Conservation (phyloP, 1,140 invertebrate species). For the Drosophila simulans region DNA sequence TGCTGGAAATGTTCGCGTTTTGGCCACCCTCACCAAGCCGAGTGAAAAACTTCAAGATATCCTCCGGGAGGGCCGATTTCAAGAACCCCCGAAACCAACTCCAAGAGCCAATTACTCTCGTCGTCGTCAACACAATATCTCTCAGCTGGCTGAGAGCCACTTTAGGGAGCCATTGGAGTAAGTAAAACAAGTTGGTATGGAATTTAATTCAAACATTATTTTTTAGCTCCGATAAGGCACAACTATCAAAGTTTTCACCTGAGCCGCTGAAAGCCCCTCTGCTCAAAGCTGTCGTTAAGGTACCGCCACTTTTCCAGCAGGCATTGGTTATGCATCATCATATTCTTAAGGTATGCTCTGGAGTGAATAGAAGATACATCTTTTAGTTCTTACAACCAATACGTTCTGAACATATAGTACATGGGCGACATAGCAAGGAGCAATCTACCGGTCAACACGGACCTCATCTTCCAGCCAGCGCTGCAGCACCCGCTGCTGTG, state of each 20-base stretch:
- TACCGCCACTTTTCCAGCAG: conserved; percentile 90
- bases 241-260: conserved; percentile 93
- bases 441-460: conserved; percentile 89
- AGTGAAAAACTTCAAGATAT: conserved; percentile 86
- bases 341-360: conserved; percentile 89
- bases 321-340: conserved; percentile 91
- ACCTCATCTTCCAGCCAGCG: conserved; percentile 94
- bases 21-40: conserved; percentile 93
- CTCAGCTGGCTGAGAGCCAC: conserved; percentile 92
- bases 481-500: conserved; percentile 91
- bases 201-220: not conserved
- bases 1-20: conserved; percentile 93
- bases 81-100: conserved; percentile 36
- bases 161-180: conserved; percentile 87
- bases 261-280: conserved; percentile 94
- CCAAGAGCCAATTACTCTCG: conserved; percentile 85
- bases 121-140: conserved; percentile 91
- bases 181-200: not conserved
- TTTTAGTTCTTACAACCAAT: not conserved
- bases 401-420: conserved; percentile 85
- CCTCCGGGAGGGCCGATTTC: conserved; percentile 86
- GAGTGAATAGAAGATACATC: not conserved
- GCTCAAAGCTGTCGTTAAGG: conserved; percentile 91
- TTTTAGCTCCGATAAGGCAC: conserved; percentile 84
- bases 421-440: conserved; percentile 96